phyloP scores from a whole-genome alignment of 2,113 vertebrate species.

The Hemibagrus wyckioides region DNA sequence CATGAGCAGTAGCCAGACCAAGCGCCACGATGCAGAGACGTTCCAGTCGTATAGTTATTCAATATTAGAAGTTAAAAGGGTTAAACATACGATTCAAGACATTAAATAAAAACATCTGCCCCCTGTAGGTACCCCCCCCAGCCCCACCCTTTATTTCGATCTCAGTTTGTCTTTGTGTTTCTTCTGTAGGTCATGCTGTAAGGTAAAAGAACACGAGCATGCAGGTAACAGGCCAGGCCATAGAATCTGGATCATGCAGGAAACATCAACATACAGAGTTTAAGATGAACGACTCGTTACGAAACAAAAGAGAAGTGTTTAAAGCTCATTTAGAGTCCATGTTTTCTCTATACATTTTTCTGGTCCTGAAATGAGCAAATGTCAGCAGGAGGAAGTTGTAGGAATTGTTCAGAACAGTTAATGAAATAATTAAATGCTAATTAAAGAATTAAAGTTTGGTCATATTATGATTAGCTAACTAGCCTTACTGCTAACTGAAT shows the following conservation, averaged over 20 bases:
- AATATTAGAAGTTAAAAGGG: constrained; percentile 71
- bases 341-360: not conserved
- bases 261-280: not conserved
- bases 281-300: constrained; percentile 28
- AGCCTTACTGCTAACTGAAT: not conserved
- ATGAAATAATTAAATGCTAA: no score
- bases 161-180: not conserved
- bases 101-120: constrained; percentile 6
- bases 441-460: no score
- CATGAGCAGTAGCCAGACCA: constrained; percentile 71
- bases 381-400: no score
- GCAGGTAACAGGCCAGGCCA: constrained; percentile 33
- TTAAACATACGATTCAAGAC: constrained; percentile 66
- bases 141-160: not conserved
- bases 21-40: constrained; percentile 71
- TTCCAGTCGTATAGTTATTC: constrained; percentile 57
- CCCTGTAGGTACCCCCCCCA: not conserved
- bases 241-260: constrained; percentile 44
- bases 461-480: no score
- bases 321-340: not conserved
- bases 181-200: constrained; percentile 34
- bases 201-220: constrained; percentile 16
- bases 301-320: not conserved
- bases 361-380: not conserved
- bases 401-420: no score